A percentile compares a stretch with the other conserved stretches of the same genome.
Conservation (phyloP, 1,140 invertebrate genomes). For the Trichogramma pretiosum region DNA sequence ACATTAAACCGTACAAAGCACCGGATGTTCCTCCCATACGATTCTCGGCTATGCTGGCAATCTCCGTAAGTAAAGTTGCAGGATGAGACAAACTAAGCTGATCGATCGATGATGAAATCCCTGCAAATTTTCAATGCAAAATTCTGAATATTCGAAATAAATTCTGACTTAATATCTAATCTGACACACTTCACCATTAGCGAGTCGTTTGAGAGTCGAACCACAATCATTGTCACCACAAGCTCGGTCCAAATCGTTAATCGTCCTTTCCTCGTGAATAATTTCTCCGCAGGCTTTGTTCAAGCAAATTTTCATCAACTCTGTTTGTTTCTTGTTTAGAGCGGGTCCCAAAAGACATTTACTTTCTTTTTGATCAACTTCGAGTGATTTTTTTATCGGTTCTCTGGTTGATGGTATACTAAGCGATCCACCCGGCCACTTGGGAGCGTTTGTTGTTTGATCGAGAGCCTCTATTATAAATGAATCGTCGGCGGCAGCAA, state of each 20-base stretch:
- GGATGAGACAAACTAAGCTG: constrained; percentile 38
- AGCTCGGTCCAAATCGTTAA: constrained; percentile 65
- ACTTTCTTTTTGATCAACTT: constrained; percentile 11
- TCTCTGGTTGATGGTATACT: constrained; percentile 17
- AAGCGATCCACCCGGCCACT: constrained; percentile 51
- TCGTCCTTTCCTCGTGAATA: constrained; percentile 46
- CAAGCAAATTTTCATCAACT: constrained; percentile 45
- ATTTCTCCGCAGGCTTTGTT: constrained; percentile 45
- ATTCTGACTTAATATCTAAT: background rate
- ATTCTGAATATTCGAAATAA: background rate
- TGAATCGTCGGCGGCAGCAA: constrained; percentile 41
- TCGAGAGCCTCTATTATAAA: constrained; percentile 52
- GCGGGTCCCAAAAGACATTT: constrained; percentile 28
- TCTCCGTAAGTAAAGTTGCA: constrained; percentile 42
- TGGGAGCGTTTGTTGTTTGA: constrained; percentile 48
- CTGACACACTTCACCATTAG: constrained; percentile 39
- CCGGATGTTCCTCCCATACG: constrained; percentile 66
- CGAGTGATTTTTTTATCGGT: too few species aligned
- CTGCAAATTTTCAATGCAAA: constrained; percentile 25
- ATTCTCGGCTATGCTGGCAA: constrained; percentile 53
- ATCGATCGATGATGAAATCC: constrained; percentile 36
- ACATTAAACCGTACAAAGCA: constrained; percentile 61
- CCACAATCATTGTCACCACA: constrained; percentile 81
- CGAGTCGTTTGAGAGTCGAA: constrained; percentile 58
- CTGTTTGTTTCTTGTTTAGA: constrained; percentile 33